Percentiles rank a stretch among this genome's conserved stretches.
phyloP scores from a whole-genome alignment of 2,888 invertebrate species.

The Amblyjoppa proteus region DNA sequence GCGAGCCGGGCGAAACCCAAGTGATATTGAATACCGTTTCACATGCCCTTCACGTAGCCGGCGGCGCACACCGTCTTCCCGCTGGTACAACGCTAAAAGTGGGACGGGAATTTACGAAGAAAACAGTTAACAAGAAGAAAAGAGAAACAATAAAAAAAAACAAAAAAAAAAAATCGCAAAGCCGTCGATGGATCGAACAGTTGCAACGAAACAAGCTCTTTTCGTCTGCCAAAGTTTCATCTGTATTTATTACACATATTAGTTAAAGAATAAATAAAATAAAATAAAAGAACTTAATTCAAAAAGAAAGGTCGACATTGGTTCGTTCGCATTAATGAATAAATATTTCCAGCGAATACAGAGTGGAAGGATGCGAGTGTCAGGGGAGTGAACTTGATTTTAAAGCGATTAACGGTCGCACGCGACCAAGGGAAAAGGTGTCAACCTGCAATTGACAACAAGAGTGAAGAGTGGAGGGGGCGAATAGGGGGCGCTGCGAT shows the following conservation, averaged over 20 bases:
- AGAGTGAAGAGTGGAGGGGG: conserved; percentile 40
- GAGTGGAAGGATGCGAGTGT: conserved; percentile 13
- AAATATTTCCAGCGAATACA: not conserved
- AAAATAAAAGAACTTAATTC: not conserved
- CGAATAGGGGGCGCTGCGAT: not conserved
- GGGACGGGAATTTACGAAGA: conserved; percentile 33
- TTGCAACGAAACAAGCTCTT: not conserved
- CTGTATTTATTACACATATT: too few species aligned
- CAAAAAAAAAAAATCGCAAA: not conserved
- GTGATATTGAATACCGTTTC: conserved; percentile 83
- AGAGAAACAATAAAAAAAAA: not conserved
- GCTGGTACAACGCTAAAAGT: not conserved
- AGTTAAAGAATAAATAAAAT: too few species aligned
- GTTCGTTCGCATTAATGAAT: conserved; percentile 14
- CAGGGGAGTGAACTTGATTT: conserved; percentile 79
- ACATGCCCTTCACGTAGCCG: conserved; percentile 76
- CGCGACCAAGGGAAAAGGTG: conserved; percentile 82
- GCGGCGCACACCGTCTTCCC: not conserved
- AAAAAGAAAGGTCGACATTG: not conserved
- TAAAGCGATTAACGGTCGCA: conserved; percentile 83
- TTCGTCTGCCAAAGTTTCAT: not conserved
- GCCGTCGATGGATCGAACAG: not conserved
- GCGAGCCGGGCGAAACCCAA: conserved; percentile 62
- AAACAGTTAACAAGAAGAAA: too few species aligned
- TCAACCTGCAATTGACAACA: conserved; percentile 83